These are phyloP conservation scores for Stenolophus ochropezus DNA, from an alignment of 2,888 invertebrate species.

Conservation along the genomic window DNA sequence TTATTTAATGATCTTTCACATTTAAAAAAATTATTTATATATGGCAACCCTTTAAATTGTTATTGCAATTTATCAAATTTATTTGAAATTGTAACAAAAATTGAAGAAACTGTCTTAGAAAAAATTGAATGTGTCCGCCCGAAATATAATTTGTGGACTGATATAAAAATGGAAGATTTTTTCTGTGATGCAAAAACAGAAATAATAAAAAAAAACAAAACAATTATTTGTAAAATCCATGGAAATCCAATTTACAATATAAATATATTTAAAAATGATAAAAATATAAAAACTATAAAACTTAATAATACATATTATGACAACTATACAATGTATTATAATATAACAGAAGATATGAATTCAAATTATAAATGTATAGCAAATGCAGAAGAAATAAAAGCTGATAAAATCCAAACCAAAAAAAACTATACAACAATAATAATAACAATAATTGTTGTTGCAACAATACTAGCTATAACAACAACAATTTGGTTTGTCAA, in stretches of 20 bases:
- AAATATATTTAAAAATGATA: not conserved
- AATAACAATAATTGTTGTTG: not conserved
- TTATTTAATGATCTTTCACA: not conserved
- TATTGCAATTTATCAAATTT: not conserved
- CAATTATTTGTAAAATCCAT: not conserved
- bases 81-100: not conserved
- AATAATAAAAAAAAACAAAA: not conserved
- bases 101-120: not conserved
- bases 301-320: not conserved
- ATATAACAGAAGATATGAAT: not conserved
- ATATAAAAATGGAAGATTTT: not conserved
- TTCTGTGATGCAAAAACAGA: too few species aligned
- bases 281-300: not conserved
- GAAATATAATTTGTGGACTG: not conserved
- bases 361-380: not conserved
- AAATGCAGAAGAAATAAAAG: not conserved
- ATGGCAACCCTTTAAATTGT: not conserved
- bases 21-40: not conserved
- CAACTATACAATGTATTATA: not conserved
- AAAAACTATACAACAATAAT: not conserved
- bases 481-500: not conserved
- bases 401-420: not conserved
- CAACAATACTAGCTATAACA: not conserved
- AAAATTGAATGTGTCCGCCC: not conserved
- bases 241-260: not conserved